Conservation (phyloP, 92 coral and sea anemone species). For the Palythoa caribaeorum region DNA sequence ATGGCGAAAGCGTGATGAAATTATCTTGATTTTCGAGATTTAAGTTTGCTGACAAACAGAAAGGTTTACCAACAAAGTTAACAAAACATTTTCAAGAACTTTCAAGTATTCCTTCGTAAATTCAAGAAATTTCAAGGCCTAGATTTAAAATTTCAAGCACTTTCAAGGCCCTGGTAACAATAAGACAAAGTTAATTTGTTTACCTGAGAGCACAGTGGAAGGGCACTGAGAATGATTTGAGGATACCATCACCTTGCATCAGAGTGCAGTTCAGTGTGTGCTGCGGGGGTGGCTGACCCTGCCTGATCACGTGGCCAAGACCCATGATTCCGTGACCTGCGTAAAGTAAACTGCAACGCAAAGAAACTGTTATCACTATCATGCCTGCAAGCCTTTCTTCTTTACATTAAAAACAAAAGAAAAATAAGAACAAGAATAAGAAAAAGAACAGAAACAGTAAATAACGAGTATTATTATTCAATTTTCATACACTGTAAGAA, state of each 20-base stretch:
- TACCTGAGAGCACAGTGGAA: conserved; percentile 98
- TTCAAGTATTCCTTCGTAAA: conserved; percentile 24
- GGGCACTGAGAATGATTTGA: conserved; percentile 90
- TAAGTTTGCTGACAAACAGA: not conserved
- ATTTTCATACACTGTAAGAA: too few species aligned
- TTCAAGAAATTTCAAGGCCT: conserved; percentile 37
- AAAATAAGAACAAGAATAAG: too few species aligned
- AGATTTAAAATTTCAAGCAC: not conserved
- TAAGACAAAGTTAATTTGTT: not conserved
- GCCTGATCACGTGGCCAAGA: conserved; percentile 90
- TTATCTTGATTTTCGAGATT: not conserved
- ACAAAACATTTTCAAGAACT: conserved; percentile 11
- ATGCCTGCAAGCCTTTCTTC: too few species aligned
- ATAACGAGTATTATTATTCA: too few species aligned
- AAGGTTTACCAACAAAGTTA: not conserved
- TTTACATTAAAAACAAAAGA: too few species aligned
- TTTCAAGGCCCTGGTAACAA: not conserved
- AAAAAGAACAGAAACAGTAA: too few species aligned
- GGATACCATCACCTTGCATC: conserved; percentile 90
- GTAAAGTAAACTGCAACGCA: conserved; percentile 75
- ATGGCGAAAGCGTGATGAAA: too few species aligned
- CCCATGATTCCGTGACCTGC: conserved; percentile 99
- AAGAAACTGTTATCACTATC: not conserved
- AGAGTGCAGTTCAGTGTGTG: conserved; percentile 92
- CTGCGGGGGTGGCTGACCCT: conserved; percentile 90